phyloP scores from a whole-genome alignment of 2,113 vertebrate genomes.

The Colius striatus region DNA sequence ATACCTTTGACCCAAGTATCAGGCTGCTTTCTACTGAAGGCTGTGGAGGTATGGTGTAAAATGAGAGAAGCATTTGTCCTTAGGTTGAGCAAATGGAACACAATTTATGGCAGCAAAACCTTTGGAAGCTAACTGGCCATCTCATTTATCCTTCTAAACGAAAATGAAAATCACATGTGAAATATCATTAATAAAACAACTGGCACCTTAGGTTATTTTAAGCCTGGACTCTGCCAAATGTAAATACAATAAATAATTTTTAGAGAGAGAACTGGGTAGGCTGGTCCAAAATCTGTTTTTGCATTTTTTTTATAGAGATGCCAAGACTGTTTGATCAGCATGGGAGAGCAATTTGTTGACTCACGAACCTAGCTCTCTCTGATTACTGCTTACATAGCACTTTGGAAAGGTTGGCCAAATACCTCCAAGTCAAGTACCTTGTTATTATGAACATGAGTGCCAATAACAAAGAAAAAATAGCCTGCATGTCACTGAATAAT shows the following conservation, averaged over 20 bases:
- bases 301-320: slow-evolving; percentile 44
- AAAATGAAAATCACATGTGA: slow-evolving; percentile 63
- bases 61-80: neutral
- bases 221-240: slow-evolving; percentile 45
- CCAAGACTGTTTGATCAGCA: slow-evolving; percentile 54
- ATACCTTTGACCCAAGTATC: neutral
- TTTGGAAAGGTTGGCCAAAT: slow-evolving; percentile 52
- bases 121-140: neutral
- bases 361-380: slow-evolving; percentile 16
- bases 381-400: slow-evolving; percentile 56
- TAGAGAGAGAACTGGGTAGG: slow-evolving; percentile 19
- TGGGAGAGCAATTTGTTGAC: slow-evolving; percentile 60
- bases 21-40: neutral
- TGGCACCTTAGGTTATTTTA: slow-evolving; percentile 58
- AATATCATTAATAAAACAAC: slow-evolving; percentile 57
- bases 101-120: neutral
- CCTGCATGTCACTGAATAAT: slow-evolving; percentile 40
- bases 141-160: slow-evolving; percentile 21
- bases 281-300: slow-evolving; percentile 52
- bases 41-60: neutral
- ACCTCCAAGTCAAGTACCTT: slow-evolving; percentile 61
- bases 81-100: neutral
- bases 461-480: slow-evolving; percentile 43
- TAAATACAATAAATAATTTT: slow-evolving; percentile 62
- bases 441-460: slow-evolving; percentile 33